phyloP scores from a whole-genome alignment of 2,888 invertebrate genomes.

The Pecten maximus region DNA sequence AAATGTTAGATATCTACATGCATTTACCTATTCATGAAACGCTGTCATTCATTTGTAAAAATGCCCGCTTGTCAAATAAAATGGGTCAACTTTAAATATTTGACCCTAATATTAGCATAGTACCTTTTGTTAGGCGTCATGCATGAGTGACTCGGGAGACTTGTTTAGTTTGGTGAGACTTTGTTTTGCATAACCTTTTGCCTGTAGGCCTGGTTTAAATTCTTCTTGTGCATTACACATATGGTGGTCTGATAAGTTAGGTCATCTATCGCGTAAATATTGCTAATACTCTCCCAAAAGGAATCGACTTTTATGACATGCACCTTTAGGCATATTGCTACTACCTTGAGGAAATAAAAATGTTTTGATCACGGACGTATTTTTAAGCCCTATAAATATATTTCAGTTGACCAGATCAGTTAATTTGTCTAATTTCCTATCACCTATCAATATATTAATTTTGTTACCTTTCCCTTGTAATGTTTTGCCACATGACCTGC shows the following conservation, averaged over 20 bases:
- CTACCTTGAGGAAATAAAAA: not conserved
- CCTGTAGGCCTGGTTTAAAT: not conserved
- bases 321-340: not conserved
- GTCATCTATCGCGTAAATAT: not conserved
- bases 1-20: not conserved
- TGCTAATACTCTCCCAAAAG: not conserved
- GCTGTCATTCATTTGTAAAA: not conserved
- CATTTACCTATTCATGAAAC: not conserved
- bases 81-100: not conserved
- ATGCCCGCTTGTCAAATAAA: not conserved
- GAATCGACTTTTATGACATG: not conserved
- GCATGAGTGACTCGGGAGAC: not conserved
- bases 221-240: not conserved
- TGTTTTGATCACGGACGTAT: too few relatives aligned
- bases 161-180: not conserved
- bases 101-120: slow-evolving; percentile 1
- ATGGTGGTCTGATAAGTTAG: not conserved
- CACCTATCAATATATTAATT: too few relatives aligned
- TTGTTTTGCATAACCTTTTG: not conserved
- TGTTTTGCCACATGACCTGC: too few relatives aligned
- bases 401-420: too few relatives aligned
- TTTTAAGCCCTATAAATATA: too few relatives aligned
- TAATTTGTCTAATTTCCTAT: too few relatives aligned
- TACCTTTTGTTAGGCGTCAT: not conserved
- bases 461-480: too few relatives aligned